Percentiles rank a stretch among this genome's conserved stretches.
phyloP scores from a whole-genome alignment of 2,888 invertebrate species.

The Lissonota sp. region DNA sequence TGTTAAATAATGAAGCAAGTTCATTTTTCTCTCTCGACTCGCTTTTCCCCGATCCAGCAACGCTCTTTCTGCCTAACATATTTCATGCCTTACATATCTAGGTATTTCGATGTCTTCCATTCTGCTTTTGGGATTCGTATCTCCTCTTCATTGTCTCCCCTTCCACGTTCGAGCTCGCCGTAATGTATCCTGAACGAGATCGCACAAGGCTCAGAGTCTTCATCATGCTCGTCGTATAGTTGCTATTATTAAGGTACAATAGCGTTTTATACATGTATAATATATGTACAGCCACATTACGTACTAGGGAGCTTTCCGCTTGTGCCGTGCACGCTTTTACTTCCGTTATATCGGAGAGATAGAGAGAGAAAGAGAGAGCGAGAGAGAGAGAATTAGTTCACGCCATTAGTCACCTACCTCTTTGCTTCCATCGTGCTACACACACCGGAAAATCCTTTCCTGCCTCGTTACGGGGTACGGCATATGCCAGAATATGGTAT shows the following conservation, averaged over 20 bases:
- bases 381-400: conserved; percentile 77
- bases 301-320: conserved; percentile 38
- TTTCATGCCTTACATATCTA: neutral
- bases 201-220: neutral
- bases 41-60: neutral
- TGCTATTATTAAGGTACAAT: neutral
- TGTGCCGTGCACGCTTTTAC: conserved; percentile 12
- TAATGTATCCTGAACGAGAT: too few species aligned
- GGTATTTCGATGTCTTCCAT: neutral
- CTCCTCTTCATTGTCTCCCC: conserved; percentile 21
- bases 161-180: conserved; percentile 12
- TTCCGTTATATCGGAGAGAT: neutral
- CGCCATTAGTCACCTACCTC: conserved; percentile 81
- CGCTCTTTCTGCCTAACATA: too few species aligned
- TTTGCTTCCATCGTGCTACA: conserved; percentile 68
- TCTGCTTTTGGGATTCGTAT: conserved; percentile 41
- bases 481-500: conserved; percentile 8
- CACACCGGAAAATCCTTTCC: conserved; percentile 44
- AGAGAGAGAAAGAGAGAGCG: neutral
- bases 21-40: conserved; percentile 11
- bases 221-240: neutral
- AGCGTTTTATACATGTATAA: conserved; percentile 24
- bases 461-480: neutral
- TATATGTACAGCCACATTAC: conserved; percentile 9
- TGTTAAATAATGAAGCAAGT: conserved; percentile 35